Percentiles rank a stretch among this genome's conserved stretches.
phyloP scores from a whole-genome alignment of 2,113 vertebrate species.

The Polypterus bichir region DNA sequence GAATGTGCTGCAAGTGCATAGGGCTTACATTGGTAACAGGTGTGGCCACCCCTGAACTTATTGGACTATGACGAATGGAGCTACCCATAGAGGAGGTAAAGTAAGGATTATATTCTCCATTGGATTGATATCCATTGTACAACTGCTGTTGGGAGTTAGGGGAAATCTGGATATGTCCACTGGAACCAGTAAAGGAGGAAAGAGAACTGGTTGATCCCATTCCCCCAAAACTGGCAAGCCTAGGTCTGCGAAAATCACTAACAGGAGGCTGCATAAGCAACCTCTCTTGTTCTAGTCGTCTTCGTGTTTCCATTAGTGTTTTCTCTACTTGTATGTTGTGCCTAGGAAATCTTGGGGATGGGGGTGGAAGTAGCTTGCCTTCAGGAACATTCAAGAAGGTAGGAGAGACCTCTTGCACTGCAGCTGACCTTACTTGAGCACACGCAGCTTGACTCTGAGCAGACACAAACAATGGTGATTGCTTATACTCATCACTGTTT shows the following conservation, averaged over 20 bases:
- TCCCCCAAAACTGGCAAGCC: slow-evolving; percentile 84
- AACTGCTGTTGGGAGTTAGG: slow-evolving; percentile 46
- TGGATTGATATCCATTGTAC: slow-evolving; percentile 67
- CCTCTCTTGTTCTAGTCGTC: slow-evolving; percentile 83
- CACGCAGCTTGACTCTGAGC: slow-evolving; percentile 46
- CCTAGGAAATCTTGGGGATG: slow-evolving; percentile 66
- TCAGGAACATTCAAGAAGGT: slow-evolving; percentile 49
- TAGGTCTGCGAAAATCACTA: slow-evolving; percentile 63
- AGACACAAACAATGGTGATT: slow-evolving; percentile 50
- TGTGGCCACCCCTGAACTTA: slow-evolving; percentile 83
- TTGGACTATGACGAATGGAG: slow-evolving; percentile 86
- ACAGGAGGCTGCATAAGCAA: slow-evolving; percentile 59
- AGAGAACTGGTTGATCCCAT: slow-evolving; percentile 80
- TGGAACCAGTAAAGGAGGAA: slow-evolving; percentile 69
- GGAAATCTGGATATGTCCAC: slow-evolving; percentile 48
- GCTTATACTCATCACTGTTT: slow-evolving; percentile 80
- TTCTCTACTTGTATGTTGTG: slow-evolving; percentile 89
- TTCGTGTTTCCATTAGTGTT: slow-evolving; percentile 92
- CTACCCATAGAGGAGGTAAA: slow-evolving; percentile 70
- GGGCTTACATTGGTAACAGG: slow-evolving; percentile 88
- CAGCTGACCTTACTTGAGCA: slow-evolving; percentile 36
- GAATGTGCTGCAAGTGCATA: slow-evolving; percentile 82
- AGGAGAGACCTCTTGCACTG: slow-evolving; percentile 49
- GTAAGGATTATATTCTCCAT: slow-evolving; percentile 58
- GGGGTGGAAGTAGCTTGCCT: slow-evolving; percentile 65